Evolutionary conservation across 2,113 vertebrate species (phyloP), one percentile per base, ranked within the genome.

Genomic region (Oncorhynchus kisutch): DNA sequence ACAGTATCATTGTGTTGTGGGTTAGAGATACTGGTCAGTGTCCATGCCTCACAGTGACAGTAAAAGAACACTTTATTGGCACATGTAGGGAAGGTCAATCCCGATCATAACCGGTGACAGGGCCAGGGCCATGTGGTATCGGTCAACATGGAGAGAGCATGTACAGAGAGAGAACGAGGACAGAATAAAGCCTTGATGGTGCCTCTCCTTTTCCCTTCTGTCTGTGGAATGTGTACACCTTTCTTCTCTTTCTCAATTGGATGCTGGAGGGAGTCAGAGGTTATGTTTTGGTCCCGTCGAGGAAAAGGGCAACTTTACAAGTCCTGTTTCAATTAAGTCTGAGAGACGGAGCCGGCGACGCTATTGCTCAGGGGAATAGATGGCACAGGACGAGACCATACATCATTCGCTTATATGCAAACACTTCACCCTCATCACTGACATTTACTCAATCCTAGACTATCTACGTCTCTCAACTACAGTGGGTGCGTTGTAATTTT

Each of bases 261-360:
- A 84, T 93, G 86, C 86, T 89, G 74, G 85, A 85, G 86, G 88
- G 87, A 90, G 91, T 94, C 92, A 93, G 87, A 95, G 91, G 89
- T 94, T 91, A 92, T 89, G 90, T 92, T 93, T 88, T 89, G 84
- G 86, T 93, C 90, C 88, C 85, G 81, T 69, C 2, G 84, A 84
- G 83, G 84, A 90, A 88, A 91, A 92, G 91, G 84, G 83, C 70
- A 11, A 90, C 83, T 87, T 92, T 93, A 86, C 93, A 90, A 94
- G 91, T 93, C 92, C 88, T 86, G 74, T 94, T 95, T 95, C 92
- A 92, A 93, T 96, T 93, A 94, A 93, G 91, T 91, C 88, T 90
- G 91, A 92, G 92, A 88, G 82, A 72, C 89, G 86, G 87, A 87
- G 86, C 84, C 84, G 68, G 91, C 88, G 86, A 86, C 83, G 84